These are phyloP conservation scores for Neogobius melanostomus DNA, from an alignment of 2,113 vertebrate genomes.

Conservation along the genomic window DNA sequence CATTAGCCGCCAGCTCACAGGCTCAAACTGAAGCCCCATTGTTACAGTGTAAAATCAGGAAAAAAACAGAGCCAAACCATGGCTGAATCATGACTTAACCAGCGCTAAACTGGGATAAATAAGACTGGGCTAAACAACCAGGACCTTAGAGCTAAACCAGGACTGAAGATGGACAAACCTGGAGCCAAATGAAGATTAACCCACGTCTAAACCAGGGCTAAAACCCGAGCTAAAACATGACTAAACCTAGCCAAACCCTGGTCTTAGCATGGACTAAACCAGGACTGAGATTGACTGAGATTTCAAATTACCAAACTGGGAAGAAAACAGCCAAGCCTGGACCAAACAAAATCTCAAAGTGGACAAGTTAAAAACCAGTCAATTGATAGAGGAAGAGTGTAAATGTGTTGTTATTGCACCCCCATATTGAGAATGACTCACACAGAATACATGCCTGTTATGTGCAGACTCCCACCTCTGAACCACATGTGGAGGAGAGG, in stretches of 20 bases:
- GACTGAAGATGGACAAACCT: too few relatives aligned
- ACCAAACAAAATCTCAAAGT: not conserved
- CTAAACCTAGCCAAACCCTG: not conserved
- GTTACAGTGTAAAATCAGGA: conserved; percentile 15
- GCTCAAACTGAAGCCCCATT: conserved; percentile 69
- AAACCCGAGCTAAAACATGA: not conserved
- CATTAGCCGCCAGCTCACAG: conserved; percentile 55
- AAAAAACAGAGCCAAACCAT: not conserved
- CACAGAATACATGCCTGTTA: conserved; percentile 37
- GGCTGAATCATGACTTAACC: not conserved
- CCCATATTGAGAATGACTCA: conserved; percentile 62
- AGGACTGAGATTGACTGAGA: too few relatives aligned
- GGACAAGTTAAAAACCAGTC: not conserved
- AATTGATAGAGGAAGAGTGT: conserved; percentile 40
- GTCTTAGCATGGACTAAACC: not conserved
- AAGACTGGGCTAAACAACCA: too few relatives aligned
- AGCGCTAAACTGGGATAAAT: too few relatives aligned
- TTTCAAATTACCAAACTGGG: not conserved
- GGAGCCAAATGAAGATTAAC: too few relatives aligned
- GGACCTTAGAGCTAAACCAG: too few relatives aligned
- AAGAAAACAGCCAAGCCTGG: not conserved
- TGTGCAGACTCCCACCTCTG: conserved; percentile 60
- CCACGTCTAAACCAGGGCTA: not conserved
- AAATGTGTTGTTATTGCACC: conserved; percentile 65
- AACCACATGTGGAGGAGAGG: conserved; percentile 48